Base-by-base conservation (phyloP, 2,888 invertebrate species). In the Limenitis arthemis region DNA sequence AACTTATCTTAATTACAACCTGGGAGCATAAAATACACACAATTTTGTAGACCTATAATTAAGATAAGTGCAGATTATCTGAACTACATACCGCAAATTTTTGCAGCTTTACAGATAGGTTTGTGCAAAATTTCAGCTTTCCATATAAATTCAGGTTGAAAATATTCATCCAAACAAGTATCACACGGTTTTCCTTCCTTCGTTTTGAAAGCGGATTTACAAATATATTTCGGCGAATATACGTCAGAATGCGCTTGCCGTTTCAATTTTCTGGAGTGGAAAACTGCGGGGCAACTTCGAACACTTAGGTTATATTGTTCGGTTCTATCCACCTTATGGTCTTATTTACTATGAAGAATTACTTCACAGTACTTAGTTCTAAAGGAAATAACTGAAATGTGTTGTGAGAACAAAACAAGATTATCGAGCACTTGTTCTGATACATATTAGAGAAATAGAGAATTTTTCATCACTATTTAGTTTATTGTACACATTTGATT, bases 201-300 rank as follows among this genome's bases (percentile, higher is more conserved):
- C 38, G 39, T 50, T 50, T 44, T 20, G 38, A 44, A 44, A 44
- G 39, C 39, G 33, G 40, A 30, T 32, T 36, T 41, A 44, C 49
- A 50, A 51, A 57, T 54, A 53, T 59, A 56, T 59, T 59, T 57
- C 53, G 43, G 44, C 49, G 51, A 57, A 57, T 52, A 43, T 58
- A 59, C 54, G 55, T 55, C 59, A 59, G 55, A 55, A 53, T 53
- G 47, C 53, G 51, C 49, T 59, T 55, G 53, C 51, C 54, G 59
- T 55, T 58, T 59, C 58, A 59, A 59, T 59, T 59, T 55, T 48
- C 47, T 48, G 51, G 43, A 59, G 58, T 59, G 58, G 59, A 55
- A 59, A 57, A 51, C 57, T 59, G 50, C 40, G 50, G 50, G 47
- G 47, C 49, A 56, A 56, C 36, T 56, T 53, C 47, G 47, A 53